A percentile compares a stretch with the other conserved stretches of the same genome.
These are phyloP conservation scores for Sclerodermus sp. DNA, from an alignment of 2,888 invertebrate genomes.

Conservation along the genomic window DNA sequence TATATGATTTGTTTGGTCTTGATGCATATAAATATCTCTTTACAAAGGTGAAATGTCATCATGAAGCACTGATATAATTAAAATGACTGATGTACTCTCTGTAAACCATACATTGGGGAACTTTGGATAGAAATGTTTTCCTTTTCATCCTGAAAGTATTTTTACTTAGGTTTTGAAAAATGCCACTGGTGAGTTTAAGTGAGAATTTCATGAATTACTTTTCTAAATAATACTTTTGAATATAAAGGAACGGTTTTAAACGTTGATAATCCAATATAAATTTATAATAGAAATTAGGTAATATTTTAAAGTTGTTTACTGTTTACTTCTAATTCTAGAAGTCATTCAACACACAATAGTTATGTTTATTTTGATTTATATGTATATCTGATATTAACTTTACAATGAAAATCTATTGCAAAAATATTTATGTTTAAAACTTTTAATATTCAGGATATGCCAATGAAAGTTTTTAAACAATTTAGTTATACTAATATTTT, in stretches of 20 bases:
- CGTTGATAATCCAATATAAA: too few relatives aligned
- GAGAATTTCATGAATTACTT: background rate
- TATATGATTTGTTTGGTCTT: constrained; percentile 21
- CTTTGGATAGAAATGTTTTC: constrained; percentile 36
- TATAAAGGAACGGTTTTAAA: background rate
- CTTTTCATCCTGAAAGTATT: constrained; percentile 33
- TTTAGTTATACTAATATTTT: too few relatives aligned
- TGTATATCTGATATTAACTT: too few relatives aligned
- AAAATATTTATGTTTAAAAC: background rate
- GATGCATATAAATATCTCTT: constrained; percentile 24
- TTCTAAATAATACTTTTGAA: background rate
- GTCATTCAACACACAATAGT: too few relatives aligned
- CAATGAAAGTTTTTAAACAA: too few relatives aligned
- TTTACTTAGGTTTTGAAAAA: constrained; percentile 28
- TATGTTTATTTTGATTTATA: too few relatives aligned
- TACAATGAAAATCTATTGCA: too few relatives aligned
- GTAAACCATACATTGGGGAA: constrained; percentile 33
- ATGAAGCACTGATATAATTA: constrained; percentile 32
- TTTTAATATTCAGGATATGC: background rate
- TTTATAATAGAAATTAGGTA: constrained; percentile 3
- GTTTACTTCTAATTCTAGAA: too few relatives aligned
- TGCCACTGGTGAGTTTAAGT: constrained; percentile 41
- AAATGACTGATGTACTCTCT: constrained; percentile 29
- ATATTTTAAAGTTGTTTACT: background rate
- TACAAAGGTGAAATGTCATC: constrained; percentile 38